Conservation (phyloP, 92 coral and sea anemone species). For the Parazoanthus atlanticus region DNA sequence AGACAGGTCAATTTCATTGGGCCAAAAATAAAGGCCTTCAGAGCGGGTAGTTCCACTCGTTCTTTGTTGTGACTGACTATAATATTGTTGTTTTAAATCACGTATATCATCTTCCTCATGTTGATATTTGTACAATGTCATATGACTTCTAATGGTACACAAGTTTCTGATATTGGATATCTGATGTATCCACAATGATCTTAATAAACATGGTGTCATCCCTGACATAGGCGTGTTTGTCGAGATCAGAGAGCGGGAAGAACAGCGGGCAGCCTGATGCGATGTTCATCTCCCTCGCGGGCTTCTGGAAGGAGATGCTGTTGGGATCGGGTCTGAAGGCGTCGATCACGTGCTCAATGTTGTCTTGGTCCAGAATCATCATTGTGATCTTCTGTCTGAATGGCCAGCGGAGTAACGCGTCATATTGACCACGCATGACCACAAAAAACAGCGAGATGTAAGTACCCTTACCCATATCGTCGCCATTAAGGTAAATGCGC, state of each 20-base stretch:
- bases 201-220: neutral
- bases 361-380: slow-evolving; percentile 47
- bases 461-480: neutral
- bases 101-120: no score
- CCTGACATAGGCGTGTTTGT: slow-evolving; percentile 31
- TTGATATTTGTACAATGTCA: no score
- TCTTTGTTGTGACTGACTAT: no score
- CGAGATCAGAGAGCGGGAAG: slow-evolving; percentile 20
- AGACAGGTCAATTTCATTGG: no score
- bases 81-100: no score
- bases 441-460: slow-evolving; percentile 51
- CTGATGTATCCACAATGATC: no score
- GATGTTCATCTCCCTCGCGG: slow-evolving; percentile 26
- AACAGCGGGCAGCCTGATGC: slow-evolving; percentile 39
- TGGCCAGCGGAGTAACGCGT: slow-evolving; percentile 56
- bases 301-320: slow-evolving; percentile 62
- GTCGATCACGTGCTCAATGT: slow-evolving; percentile 48
- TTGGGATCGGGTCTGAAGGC: slow-evolving; percentile 53
- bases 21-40: no score
- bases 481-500: neutral
- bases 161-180: no score
- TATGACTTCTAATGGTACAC: no score
- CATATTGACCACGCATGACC: slow-evolving; percentile 52
- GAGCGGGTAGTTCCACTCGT: no score
- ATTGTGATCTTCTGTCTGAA: slow-evolving; percentile 53